Conservation (phyloP, 1,140 invertebrate genomes). For the Diabrotica virgifera region DNA sequence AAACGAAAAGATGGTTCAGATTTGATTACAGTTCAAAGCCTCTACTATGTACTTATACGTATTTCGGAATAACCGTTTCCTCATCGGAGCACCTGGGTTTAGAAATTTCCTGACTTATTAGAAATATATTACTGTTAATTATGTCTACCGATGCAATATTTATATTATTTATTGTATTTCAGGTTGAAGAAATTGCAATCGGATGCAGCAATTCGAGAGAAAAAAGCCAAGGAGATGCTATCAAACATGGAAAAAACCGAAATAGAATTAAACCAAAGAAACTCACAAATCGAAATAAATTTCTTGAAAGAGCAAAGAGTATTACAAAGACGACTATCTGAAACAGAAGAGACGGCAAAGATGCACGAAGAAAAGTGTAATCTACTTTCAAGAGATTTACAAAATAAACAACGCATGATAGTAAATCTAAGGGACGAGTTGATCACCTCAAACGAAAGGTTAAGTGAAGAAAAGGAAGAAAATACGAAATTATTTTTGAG, state of each 20-base stretch:
- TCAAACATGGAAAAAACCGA: slow-evolving; percentile 67
- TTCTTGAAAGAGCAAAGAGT: slow-evolving; percentile 62
- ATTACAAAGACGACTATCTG: slow-evolving; percentile 43
- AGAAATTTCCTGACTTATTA: no score
- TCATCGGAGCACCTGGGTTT: no score
- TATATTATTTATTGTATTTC: slow-evolving; percentile 19
- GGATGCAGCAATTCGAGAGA: slow-evolving; percentile 61
- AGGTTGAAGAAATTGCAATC: slow-evolving; percentile 65
- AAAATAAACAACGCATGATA: slow-evolving; percentile 58
- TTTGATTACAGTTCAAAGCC: no score
- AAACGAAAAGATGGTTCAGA: no score
- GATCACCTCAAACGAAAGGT: slow-evolving; percentile 52
- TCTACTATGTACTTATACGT: no score
- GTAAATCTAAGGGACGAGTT: slow-evolving; percentile 59
- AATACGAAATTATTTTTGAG: slow-evolving; percentile 70
- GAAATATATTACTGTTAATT: no score
- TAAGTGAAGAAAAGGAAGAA: slow-evolving; percentile 69
- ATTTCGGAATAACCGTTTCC: no score
- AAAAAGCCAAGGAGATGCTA: slow-evolving; percentile 64
- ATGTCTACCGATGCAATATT: no score
- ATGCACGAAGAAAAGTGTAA: slow-evolving; percentile 58
- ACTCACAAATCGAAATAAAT: slow-evolving; percentile 69
- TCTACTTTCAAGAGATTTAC: slow-evolving; percentile 59
- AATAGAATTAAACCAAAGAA: slow-evolving; percentile 63
- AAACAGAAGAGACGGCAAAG: slow-evolving; percentile 49